Conservation (phyloP, 2,888 invertebrate genomes). For the Eilema depressum region DNA sequence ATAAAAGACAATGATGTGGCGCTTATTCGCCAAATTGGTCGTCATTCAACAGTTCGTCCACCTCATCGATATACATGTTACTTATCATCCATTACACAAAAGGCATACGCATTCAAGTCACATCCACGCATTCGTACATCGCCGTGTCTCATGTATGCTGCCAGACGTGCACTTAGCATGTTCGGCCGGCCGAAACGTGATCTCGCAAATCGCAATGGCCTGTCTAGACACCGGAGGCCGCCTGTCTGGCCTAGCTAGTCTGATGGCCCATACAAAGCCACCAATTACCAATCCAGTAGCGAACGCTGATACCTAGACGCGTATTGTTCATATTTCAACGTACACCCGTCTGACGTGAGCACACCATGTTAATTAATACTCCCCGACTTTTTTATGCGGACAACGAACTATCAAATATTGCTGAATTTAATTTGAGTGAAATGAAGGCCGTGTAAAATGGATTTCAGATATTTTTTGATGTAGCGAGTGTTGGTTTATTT, state of each 20-base stretch:
- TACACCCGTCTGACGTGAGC: slow-evolving; percentile 29
- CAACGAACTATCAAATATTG: slow-evolving; percentile 43
- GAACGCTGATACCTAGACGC: slow-evolving; percentile 46
- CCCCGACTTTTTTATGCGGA: slow-evolving; percentile 40
- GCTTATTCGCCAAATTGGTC: neutral
- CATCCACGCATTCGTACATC: slow-evolving; percentile 56
- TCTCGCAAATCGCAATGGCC: slow-evolving; percentile 77
- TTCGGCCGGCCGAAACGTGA: slow-evolving; percentile 82
- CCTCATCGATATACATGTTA: slow-evolving; percentile 18
- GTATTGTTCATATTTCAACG: slow-evolving; percentile 59
- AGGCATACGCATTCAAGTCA: slow-evolving; percentile 40
- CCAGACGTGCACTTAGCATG: slow-evolving; percentile 84
- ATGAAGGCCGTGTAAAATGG: slow-evolving; percentile 17
- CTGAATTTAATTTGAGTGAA: slow-evolving; percentile 32
- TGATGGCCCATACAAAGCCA: slow-evolving; percentile 72
- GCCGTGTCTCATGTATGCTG: slow-evolving; percentile 59
- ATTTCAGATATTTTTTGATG: slow-evolving; percentile 8
- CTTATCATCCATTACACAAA: slow-evolving; percentile 23
- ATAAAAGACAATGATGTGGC: neutral
- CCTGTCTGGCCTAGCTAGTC: slow-evolving; percentile 70
- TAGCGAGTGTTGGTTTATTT: neutral
- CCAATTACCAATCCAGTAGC: slow-evolving; percentile 70
- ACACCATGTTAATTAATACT: slow-evolving; percentile 51
- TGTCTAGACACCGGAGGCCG: slow-evolving; percentile 80
- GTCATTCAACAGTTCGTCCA: slow-evolving; percentile 11